A percentile compares a stretch with the other conserved stretches of the same genome.
Evolutionary conservation across 92 coral and sea anemone species (phyloP).

Genomic region (Phenganax subtilis): DNA sequence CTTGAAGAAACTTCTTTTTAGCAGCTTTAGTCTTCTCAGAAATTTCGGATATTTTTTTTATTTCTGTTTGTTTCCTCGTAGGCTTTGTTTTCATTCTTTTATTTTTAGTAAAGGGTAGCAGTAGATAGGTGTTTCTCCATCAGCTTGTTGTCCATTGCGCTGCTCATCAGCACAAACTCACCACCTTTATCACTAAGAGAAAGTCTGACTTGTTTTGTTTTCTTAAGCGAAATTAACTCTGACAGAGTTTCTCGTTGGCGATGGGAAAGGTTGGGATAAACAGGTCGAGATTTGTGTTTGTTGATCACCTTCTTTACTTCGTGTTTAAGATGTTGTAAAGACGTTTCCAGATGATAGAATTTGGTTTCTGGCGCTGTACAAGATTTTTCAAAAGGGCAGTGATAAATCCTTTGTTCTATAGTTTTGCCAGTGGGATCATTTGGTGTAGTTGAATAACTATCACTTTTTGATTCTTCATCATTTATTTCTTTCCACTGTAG

Average conservation of each 20-base stretch:
- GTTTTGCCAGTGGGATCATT: not conserved
- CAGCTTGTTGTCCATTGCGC: too few relatives aligned
- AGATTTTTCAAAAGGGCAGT: not conserved
- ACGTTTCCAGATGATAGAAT: conserved; percentile 4
- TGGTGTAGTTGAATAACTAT: not conserved
- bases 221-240: not conserved
- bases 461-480: not conserved
- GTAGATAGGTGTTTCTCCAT: too few relatives aligned
- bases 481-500: not conserved
- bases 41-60: too few relatives aligned
- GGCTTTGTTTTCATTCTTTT: too few relatives aligned
- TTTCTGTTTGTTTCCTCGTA: too few relatives aligned
- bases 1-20: too few relatives aligned
- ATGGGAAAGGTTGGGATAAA: not conserved
- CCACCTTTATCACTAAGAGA: conserved; percentile 9
- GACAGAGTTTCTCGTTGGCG: not conserved
- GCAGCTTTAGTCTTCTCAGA: too few relatives aligned
- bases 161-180: too few relatives aligned
- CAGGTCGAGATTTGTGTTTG: not conserved
- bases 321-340: conserved; percentile 6
- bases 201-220: not conserved
- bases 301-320: not conserved
- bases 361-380: conserved; percentile 4
- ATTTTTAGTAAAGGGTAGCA: too few relatives aligned
- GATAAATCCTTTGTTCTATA: not conserved